Percentiles rank a stretch among this genome's conserved stretches.
phyloP scores from a whole-genome alignment of 2,888 invertebrate genomes.

The Orthosia gothica region DNA sequence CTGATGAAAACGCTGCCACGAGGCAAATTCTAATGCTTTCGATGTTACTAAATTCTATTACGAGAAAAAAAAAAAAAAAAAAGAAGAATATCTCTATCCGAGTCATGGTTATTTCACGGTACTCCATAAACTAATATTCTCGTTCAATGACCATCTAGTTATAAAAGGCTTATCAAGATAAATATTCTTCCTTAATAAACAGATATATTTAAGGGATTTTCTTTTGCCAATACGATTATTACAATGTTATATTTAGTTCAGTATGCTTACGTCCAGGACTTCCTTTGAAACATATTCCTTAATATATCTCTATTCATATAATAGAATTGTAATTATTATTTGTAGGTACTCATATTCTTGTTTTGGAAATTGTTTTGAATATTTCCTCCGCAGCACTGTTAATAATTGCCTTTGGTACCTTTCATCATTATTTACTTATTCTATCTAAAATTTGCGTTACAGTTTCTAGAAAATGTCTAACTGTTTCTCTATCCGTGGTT shows the following conservation, averaged over 20 bases:
- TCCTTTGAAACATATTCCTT: not conserved
- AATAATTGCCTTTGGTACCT: too few relatives aligned
- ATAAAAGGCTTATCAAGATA: conserved; percentile 4
- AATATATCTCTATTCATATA: conserved; percentile 7
- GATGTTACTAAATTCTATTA: too few relatives aligned
- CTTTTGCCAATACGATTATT: conserved; percentile 14
- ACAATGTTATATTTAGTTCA: conserved; percentile 1
- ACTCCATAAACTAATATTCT: not conserved
- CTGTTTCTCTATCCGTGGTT: too few relatives aligned
- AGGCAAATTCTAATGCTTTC: too few relatives aligned
- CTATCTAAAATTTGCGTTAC: not conserved
- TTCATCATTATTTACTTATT: not conserved
- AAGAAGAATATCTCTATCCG: not conserved
- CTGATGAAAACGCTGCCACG: too few relatives aligned
- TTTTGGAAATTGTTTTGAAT: not conserved
- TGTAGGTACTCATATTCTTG: not conserved
- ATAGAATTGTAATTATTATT: not conserved
- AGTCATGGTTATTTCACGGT: not conserved
- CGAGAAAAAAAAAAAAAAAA: too few relatives aligned
- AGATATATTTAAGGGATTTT: conserved; percentile 1
- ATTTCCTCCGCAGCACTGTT: not conserved
- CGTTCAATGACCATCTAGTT: not conserved
- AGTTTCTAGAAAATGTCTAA: not conserved
- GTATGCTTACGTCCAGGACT: not conserved
- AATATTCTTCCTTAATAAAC: not conserved